These are phyloP conservation scores for Plestiodon gilberti DNA, from an alignment of 2,113 vertebrate species.

Conservation along the genomic window DNA sequence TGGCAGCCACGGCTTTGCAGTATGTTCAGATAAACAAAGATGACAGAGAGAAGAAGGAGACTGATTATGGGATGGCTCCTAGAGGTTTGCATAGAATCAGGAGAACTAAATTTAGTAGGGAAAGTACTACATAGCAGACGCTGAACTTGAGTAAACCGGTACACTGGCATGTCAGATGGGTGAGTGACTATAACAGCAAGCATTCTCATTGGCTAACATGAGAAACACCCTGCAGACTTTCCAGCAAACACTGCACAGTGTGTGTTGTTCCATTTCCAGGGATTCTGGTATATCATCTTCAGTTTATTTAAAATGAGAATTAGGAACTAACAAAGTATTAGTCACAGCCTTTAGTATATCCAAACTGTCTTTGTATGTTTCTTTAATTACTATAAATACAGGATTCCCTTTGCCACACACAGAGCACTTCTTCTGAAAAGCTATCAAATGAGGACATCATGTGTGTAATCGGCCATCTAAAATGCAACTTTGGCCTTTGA, in stretches of 20 bases:
- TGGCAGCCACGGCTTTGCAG: slow-evolving; percentile 25
- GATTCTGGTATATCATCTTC: background rate
- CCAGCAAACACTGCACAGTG: slow-evolving; percentile 2
- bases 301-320: slow-evolving; percentile 57
- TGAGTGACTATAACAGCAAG: slow-evolving; percentile 12
- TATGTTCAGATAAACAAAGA: slow-evolving; percentile 12
- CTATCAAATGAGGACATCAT: slow-evolving; percentile 50
- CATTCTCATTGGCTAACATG: background rate
- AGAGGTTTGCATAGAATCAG: background rate
- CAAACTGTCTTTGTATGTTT: slow-evolving; percentile 47
- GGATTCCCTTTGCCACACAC: slow-evolving; percentile 63
- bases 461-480: slow-evolving; percentile 48
- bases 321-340: slow-evolving; percentile 38
- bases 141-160: slow-evolving; percentile 23
- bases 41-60: background rate
- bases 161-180: slow-evolving; percentile 27
- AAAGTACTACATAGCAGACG: slow-evolving; percentile 4
- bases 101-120: background rate
- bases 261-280: background rate
- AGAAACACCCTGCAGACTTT: slow-evolving; percentile 31
- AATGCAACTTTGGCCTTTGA: slow-evolving; percentile 23
- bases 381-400: slow-evolving; percentile 57
- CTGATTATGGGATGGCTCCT: background rate
- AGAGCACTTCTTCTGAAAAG: slow-evolving; percentile 57
- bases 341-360: slow-evolving; percentile 33